Percentiles rank a stretch among this genome's conserved stretches.
These are phyloP conservation scores for Meghimatium bilineatum DNA, from an alignment of 2,888 invertebrate species.

Conservation along the genomic window DNA sequence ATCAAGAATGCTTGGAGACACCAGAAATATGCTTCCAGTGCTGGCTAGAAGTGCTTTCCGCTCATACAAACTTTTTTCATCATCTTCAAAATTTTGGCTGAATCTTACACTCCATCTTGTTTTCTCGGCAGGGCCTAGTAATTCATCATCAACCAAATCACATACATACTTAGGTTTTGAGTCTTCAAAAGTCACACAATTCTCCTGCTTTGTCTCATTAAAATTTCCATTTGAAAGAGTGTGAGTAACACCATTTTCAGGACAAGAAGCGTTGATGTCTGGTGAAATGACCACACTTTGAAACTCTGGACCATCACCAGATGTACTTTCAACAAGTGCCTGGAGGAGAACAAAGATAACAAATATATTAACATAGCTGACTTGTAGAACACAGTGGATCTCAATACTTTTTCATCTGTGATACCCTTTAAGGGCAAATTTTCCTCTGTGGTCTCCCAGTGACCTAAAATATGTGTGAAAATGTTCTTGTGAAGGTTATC, in stretches of 20 bases:
- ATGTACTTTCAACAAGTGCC: background rate
- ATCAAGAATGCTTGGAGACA: constrained; percentile 49
- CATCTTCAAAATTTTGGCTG: background rate
- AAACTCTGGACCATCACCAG: background rate
- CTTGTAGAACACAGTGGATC: too few species aligned
- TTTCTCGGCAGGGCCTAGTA: background rate
- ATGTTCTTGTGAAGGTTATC: too few species aligned
- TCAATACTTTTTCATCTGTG: too few species aligned
- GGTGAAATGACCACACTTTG: background rate
- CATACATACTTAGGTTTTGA: background rate
- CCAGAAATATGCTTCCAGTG: constrained; percentile 60
- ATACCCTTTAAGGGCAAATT: too few species aligned
- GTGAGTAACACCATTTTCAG: constrained; percentile 5
- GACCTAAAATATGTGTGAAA: too few species aligned
- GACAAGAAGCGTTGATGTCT: background rate
- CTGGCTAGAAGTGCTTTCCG: constrained; percentile 50
- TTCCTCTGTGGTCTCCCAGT: too few species aligned
- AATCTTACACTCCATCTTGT: background rate
- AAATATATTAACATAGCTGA: too few species aligned
- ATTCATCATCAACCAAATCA: constrained; percentile 4
- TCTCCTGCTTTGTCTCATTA: background rate
- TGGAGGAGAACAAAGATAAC: background rate
- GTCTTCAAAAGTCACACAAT: constrained; percentile 9
- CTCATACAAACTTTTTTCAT: constrained; percentile 3
- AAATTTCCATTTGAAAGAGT: background rate